These are phyloP conservation scores for Camponotus fellah DNA, from an alignment of 2,888 invertebrate genomes.

Conservation along the genomic window DNA sequence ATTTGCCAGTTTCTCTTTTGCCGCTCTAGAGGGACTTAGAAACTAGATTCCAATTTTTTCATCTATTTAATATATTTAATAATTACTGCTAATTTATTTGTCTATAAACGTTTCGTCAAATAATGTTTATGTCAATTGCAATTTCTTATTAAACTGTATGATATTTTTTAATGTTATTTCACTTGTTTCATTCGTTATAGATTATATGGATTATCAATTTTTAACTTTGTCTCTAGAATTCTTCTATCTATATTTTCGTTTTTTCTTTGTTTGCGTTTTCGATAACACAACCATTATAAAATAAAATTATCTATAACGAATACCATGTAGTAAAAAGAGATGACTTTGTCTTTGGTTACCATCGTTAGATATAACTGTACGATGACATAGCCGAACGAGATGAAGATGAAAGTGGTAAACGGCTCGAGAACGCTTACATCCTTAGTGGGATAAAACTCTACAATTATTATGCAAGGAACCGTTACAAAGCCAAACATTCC, in stretches of 20 bases:
- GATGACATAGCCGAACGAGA: slow-evolving; percentile 86
- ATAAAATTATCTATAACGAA: slow-evolving; percentile 79
- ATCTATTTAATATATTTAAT: background rate
- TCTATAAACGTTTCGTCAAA: background rate
- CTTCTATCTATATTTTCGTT: slow-evolving; percentile 77
- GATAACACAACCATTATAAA: slow-evolving; percentile 79
- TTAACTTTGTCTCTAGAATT: slow-evolving; percentile 62
- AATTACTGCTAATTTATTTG: background rate
- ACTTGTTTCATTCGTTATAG: background rate
- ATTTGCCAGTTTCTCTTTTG: background rate
- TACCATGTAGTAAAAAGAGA: slow-evolving; percentile 78
- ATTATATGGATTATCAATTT: background rate
- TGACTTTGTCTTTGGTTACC: slow-evolving; percentile 65
- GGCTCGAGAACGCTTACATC: slow-evolving; percentile 86
- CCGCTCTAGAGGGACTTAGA: slow-evolving; percentile 28
- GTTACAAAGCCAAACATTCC: slow-evolving; percentile 86
- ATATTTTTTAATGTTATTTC: background rate
- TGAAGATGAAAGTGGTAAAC: slow-evolving; percentile 84
- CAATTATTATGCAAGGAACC: slow-evolving; percentile 87
- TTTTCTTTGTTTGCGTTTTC: slow-evolving; percentile 78
- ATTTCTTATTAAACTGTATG: background rate
- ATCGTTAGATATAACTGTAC: slow-evolving; percentile 86
- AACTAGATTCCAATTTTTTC: background rate
- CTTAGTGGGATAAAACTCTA: slow-evolving; percentile 86
- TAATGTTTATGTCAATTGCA: background rate